Evolutionary conservation across 2,888 invertebrate species (phyloP).

Genomic region (Caenorhabditis sp.): DNA sequence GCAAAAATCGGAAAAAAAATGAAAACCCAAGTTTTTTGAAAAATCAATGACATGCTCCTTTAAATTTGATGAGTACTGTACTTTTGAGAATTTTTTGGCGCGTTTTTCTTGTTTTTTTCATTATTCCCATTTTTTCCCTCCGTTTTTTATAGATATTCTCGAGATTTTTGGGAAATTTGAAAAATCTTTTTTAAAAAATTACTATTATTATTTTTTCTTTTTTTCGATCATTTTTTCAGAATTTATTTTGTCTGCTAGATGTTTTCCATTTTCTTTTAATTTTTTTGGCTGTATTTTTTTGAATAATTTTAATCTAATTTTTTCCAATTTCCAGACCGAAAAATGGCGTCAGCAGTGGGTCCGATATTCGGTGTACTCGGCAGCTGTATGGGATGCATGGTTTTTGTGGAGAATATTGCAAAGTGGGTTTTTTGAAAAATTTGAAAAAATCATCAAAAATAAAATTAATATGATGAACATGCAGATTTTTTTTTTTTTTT

Average conservation of each 20-base stretch:
- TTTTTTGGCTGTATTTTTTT: neutral
- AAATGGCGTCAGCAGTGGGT: conserved; percentile 62
- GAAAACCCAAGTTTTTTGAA: too few species aligned
- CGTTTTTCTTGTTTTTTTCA: too few species aligned
- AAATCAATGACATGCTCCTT: too few species aligned
- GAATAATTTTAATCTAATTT: neutral
- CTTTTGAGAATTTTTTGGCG: neutral
- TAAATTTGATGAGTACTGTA: too few species aligned
- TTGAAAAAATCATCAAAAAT: neutral
- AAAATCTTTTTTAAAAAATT: neutral
- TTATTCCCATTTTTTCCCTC: too few species aligned
- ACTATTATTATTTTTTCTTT: neutral
- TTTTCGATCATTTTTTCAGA: neutral
- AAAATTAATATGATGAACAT: neutral
- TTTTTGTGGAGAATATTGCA: conserved; percentile 82
- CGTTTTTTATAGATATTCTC: too few species aligned
- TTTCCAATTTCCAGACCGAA: neutral
- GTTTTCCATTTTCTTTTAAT: neutral
- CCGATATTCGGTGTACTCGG: conserved; percentile 72
- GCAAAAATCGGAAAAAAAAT: too few species aligned
- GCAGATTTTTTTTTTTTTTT: neutral
- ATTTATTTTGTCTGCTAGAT: neutral
- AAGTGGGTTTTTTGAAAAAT: conserved; percentile 73
- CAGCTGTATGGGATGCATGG: conserved; percentile 83
- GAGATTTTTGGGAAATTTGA: neutral